Conservation (phyloP, 2,797 vertebrate species). For the Tokudaia tokunoshimensis region DNA sequence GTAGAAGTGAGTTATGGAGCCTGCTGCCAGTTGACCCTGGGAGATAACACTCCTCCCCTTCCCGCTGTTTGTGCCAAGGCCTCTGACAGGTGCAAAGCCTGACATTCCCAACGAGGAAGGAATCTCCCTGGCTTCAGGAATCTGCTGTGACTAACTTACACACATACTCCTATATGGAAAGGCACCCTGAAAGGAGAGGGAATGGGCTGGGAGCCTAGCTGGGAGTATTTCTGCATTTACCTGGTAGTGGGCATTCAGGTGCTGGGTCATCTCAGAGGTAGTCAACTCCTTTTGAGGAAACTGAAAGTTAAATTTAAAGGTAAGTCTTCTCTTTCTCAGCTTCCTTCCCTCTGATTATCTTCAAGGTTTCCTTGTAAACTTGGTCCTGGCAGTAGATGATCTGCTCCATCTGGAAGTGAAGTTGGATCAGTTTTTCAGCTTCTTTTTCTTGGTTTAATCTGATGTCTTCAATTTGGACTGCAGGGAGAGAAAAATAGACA, state of each 20-base stretch:
- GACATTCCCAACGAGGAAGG: background rate
- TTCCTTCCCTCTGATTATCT: background rate
- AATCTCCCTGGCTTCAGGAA: background rate
- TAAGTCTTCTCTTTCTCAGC: accelerated
- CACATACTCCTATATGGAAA: no score
- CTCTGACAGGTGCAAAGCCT: background rate
- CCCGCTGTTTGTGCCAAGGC: background rate
- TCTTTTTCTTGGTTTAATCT: constrained; percentile 83
- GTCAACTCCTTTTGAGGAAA: constrained; percentile 30
- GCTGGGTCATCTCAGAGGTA: constrained; percentile 87
- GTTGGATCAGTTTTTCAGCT: constrained; percentile 88
- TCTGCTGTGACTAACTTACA: background rate
- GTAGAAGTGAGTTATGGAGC: background rate
- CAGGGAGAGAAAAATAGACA: background rate
- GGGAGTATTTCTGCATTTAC: constrained; percentile 84
- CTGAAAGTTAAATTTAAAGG: accelerated
- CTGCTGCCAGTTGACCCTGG: background rate
- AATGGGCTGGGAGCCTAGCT: accelerated
- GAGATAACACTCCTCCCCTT: background rate
- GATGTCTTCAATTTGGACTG: constrained; percentile 91
- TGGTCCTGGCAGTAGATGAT: constrained; percentile 93
- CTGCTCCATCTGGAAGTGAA: constrained; percentile 94
- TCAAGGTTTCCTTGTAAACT: constrained; percentile 85
- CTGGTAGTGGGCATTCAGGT: constrained; percentile 90
- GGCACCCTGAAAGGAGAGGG: background rate